Base-by-base conservation (phyloP, 2,888 invertebrate genomes). In the Leptopilina myrica region DNA sequence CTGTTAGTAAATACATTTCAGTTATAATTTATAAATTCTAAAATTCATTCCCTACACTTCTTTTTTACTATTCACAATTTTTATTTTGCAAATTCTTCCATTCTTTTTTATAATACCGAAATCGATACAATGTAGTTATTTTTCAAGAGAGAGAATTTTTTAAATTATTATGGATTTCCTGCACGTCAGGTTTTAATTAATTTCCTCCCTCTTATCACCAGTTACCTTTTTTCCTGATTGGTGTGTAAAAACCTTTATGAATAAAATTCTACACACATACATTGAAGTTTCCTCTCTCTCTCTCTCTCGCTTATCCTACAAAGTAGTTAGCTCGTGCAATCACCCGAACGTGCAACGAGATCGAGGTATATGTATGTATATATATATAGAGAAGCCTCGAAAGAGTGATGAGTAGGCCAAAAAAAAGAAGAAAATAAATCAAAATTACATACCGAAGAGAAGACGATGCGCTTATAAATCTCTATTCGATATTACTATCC, bases 291-390 rank as follows among this genome's bases (percentile, higher is more conserved):
- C 62, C 62, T 69, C 67, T 20, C 20, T 20, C 20, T 53, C 49
- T 69, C 67, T 20, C 20, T 53, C 49, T 69, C 67, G 67, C 49
- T 69, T 14, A 53, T 69, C 67, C 67, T 43, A 69, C 67, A 69
- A 53, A 69, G 67, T 69, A 69, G 67, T 69, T 69, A 69, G 67
- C 49, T 69, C 67, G 67, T 69, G 49, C 67, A 69, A 69, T 69
- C 67, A 69, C 49, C 67, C 67, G 67, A 67, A 67, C 67, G 20
- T 67, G 20, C 67, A 67, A 67, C 49, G 67, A 67, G 67, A 67
- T 67, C 67, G 67, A 49, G 49, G 49, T 53, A 53, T 69, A 20
- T 69, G 26, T 49, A 62, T 62, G 15, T 43, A 69, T 67, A 67
- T n/a, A 20, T 20, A 20, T 20, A 20, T 20, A 5, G 33, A 33